Conservation (phyloP, 2,888 invertebrate genomes). For the Tenthredo distinguenda region DNA sequence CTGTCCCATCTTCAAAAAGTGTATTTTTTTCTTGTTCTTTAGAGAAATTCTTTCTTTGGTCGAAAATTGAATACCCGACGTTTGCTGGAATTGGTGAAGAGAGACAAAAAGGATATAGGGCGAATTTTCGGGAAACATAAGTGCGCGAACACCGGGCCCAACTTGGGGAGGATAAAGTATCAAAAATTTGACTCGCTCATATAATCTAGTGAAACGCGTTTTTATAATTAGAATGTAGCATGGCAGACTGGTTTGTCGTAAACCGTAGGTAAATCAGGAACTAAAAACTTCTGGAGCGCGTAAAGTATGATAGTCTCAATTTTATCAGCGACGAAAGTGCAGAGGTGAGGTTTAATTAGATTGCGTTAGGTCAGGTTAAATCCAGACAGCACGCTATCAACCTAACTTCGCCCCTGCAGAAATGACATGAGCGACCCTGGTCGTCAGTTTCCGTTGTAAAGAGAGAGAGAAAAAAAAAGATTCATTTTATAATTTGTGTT, state of each 20-base stretch:
- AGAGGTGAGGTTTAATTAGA: slow-evolving; percentile 21
- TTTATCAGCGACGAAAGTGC: slow-evolving; percentile 19
- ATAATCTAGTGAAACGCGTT: slow-evolving; percentile 28
- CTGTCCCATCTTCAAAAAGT: neutral
- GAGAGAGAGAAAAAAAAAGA: neutral
- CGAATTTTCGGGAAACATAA: neutral
- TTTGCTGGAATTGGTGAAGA: neutral
- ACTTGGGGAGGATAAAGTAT: neutral
- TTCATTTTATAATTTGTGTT: slow-evolving; percentile 25
- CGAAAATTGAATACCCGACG: neutral
- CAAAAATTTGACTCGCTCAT: neutral
- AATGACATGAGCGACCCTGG: neutral
- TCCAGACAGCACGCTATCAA: slow-evolving; percentile 8
- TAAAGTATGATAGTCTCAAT: slow-evolving; percentile 33
- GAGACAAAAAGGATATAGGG: neutral
- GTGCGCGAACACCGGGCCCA: neutral
- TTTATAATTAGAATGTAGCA: slow-evolving; percentile 10
- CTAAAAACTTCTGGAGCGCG: slow-evolving; percentile 31
- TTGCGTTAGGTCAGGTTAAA: slow-evolving; percentile 5
- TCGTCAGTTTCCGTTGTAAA: neutral
- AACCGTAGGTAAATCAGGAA: slow-evolving; percentile 17
- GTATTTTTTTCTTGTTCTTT: neutral
- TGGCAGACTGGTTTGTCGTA: slow-evolving; percentile 19
- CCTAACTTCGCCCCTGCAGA: neutral
- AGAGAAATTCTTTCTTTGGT: neutral